phyloP scores from a whole-genome alignment of 2,113 vertebrate species.

The Centropus bengalensis region DNA sequence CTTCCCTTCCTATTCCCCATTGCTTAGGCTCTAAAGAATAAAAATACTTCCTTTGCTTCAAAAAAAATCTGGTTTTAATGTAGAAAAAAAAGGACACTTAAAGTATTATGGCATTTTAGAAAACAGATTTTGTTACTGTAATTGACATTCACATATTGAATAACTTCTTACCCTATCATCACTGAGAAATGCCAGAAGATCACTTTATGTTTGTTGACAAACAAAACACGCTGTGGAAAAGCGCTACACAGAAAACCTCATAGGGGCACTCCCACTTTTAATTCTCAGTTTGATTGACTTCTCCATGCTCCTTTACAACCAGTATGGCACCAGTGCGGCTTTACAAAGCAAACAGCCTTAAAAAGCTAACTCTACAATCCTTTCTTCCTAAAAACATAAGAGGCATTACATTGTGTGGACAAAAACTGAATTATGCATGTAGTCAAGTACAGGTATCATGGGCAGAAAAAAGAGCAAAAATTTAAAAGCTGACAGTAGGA shows the following conservation, averaged over 20 bases:
- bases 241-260: neutral
- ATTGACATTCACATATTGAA: neutral
- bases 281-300: neutral
- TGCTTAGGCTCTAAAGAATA: neutral
- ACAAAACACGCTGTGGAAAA: neutral
- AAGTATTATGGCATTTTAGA: neutral
- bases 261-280: neutral
- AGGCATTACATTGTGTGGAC: neutral
- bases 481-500: neutral
- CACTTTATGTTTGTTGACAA: neutral
- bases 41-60: neutral
- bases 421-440: neutral
- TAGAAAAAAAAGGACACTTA: neutral
- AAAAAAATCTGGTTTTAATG: neutral
- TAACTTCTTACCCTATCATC: neutral
- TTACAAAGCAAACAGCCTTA: neutral
- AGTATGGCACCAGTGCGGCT: neutral
- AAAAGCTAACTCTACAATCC: neutral
- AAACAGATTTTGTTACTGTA: neutral
- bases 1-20: neutral
- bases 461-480: neutral
- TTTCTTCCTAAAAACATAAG: neutral
- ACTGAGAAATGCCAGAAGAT: neutral
- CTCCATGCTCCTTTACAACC: neutral
- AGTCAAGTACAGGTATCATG: fast-evolving